A percentile compares a stretch with the other conserved stretches of the same genome.
Conservation (phyloP, 1,140 invertebrate species). For the Nebria ingens region DNA sequence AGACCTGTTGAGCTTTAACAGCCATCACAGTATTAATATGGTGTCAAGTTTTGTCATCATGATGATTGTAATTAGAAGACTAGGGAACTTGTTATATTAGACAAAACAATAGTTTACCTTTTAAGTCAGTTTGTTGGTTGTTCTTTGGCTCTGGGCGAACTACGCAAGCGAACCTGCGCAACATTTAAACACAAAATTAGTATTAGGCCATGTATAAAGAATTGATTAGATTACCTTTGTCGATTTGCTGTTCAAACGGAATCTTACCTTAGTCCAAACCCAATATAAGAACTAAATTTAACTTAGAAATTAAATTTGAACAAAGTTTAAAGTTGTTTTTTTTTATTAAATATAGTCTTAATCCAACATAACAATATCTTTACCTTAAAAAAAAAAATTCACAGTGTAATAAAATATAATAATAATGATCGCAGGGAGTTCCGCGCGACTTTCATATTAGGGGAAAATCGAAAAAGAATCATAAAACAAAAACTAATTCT, state of each 20-base stretch:
- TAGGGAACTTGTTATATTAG: background rate
- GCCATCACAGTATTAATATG: conserved; percentile 16
- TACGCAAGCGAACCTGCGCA: too few species aligned
- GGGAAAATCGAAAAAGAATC: too few species aligned
- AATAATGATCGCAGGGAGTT: background rate
- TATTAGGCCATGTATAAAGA: background rate
- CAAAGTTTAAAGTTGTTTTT: background rate
- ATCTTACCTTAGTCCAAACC: background rate
- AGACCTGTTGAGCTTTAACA: conserved; percentile 24
- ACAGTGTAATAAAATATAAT: conserved; percentile 8
- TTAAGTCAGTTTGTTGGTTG: too few species aligned
- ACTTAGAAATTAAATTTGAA: conserved; percentile 1
- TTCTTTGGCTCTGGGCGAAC: too few species aligned
- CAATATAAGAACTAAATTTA: background rate
- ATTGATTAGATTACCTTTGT: background rate
- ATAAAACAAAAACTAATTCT: background rate
- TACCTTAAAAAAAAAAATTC: conserved; percentile 6
- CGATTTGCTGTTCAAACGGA: background rate
- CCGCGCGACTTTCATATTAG: too few species aligned
- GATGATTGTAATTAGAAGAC: background rate
- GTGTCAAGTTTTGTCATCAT: conserved; percentile 10
- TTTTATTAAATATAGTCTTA: conserved; percentile 5
- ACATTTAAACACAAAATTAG: background rate
- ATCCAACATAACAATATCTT: conserved; percentile 8
- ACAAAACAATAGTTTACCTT: background rate